Conservation (phyloP, 2,797 vertebrate species). For the Emydoidea blandingii region DNA sequence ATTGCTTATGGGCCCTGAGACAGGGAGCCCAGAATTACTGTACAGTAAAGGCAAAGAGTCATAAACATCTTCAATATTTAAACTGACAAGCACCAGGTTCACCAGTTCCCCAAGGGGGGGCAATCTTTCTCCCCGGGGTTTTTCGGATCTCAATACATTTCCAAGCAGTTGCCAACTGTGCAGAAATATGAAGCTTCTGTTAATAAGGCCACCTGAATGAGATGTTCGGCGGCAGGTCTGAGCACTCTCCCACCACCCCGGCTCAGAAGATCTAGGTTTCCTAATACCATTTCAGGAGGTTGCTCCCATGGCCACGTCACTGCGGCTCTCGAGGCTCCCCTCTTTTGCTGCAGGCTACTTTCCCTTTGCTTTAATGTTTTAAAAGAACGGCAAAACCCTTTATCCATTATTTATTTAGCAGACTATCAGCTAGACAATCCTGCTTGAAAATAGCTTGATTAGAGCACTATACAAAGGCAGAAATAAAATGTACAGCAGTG, state of each 20-base stretch:
- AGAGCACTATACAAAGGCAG: not conserved
- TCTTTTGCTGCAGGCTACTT: conserved; percentile 6
- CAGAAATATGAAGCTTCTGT: no score
- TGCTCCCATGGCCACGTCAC: not conserved
- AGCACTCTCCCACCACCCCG: not conserved
- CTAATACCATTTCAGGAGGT: not conserved
- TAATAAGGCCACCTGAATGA: not conserved
- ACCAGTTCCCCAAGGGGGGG: no score
- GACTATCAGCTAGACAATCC: not conserved
- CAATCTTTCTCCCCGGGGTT: no score
- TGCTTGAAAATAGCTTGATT: not conserved
- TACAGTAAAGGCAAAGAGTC: not conserved
- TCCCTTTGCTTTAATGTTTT: conserved; percentile 13
- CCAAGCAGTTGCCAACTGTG: no score
- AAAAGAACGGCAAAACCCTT: not conserved
- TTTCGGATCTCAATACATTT: no score
- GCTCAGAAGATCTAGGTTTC: not conserved
- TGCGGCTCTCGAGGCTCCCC: not conserved
- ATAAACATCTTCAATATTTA: not conserved
- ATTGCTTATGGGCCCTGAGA: not conserved
- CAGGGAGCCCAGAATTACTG: not conserved
- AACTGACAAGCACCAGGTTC: not conserved
- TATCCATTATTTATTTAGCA: conserved; percentile 24
- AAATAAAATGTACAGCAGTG: not conserved
- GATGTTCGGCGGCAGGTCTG: not conserved